Evolutionary conservation across 2,113 vertebrate species (phyloP), one percentile per base, ranked within the genome.

Genomic region (Platysteira castanea): DNA sequence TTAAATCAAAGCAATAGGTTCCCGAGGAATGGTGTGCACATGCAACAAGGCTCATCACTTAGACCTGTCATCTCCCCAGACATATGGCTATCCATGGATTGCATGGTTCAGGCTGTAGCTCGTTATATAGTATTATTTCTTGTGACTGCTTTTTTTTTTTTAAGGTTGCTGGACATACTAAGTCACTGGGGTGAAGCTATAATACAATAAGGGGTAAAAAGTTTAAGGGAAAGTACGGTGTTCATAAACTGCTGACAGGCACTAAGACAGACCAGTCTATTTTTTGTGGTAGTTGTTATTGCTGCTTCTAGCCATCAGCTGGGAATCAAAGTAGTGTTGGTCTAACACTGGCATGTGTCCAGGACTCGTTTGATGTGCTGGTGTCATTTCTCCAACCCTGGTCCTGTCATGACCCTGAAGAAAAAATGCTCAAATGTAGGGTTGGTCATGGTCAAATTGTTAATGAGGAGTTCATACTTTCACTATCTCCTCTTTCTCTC

Each of bases 181-280:
- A 96, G 53, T 59, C 73, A 61, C 50, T 81, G 84, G 33, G 46
- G 28, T 56, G 42, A 85, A 84, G 13, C 5, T 69, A 80, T 89
- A 96, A 96, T 90, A 95, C 63, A 95, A 91, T 90, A 87, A 35
- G 59, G 69, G 50, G 53, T 64, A 85, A 94, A 87, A 85, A 77
- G n/a, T 27, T 95, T 95, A 49, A 78, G 76, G 52, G 75, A 84
- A 95, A 95, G 7, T 63, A 54, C 69, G 60, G 47, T 82, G 50
- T 89, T 96, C 93, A 50, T 89, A 91, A 93, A 92, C 83, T 97
- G 93, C 95, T 95, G 95, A 87, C 77, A 96, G 74, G 79, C 63
- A 83, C 74, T 70, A 59, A 11, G 77, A 92, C 54, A 93, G 85
- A 39, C 18, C 4, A 27, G 15, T 31, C 30, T 6, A 21, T 27